Conservation (phyloP, 2,888 invertebrate species). For the Polietes domitor region DNA sequence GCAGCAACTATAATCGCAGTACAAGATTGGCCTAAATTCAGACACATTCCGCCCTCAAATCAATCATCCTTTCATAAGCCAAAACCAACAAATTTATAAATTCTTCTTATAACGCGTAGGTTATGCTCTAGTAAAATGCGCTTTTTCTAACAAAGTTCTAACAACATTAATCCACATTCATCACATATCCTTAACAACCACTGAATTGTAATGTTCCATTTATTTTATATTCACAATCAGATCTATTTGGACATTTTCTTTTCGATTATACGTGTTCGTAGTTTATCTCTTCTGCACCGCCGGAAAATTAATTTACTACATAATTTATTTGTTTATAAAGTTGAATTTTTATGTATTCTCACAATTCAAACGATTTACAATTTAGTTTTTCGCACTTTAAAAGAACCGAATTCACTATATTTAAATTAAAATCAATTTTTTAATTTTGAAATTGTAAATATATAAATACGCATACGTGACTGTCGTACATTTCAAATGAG, state of each 20-base stretch:
- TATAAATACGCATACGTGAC: no score
- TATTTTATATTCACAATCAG: background rate
- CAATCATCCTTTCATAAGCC: background rate
- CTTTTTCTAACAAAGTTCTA: background rate
- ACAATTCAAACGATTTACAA: no score
- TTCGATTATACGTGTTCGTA: constrained; percentile 34
- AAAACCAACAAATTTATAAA: background rate
- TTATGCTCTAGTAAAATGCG: background rate
- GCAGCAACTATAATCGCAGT: background rate
- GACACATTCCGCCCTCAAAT: background rate
- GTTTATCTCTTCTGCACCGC: constrained; percentile 12
- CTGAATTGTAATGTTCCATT: constrained; percentile 41
- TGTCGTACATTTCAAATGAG: no score
- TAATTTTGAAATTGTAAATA: no score
- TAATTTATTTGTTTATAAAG: no score
- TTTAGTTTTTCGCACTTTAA: no score
- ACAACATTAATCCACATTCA: background rate
- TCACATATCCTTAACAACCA: constrained; percentile 54
- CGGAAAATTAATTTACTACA: no score
- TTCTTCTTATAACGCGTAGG: background rate
- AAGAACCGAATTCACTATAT: no score
- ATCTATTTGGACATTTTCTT: constrained; percentile 41
- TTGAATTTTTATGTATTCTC: no score
- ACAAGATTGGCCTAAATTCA: background rate
- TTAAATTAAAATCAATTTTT: no score